These are phyloP conservation scores for Diachrysia chrysitis DNA, from an alignment of 2,888 invertebrate species.

Conservation along the genomic window DNA sequence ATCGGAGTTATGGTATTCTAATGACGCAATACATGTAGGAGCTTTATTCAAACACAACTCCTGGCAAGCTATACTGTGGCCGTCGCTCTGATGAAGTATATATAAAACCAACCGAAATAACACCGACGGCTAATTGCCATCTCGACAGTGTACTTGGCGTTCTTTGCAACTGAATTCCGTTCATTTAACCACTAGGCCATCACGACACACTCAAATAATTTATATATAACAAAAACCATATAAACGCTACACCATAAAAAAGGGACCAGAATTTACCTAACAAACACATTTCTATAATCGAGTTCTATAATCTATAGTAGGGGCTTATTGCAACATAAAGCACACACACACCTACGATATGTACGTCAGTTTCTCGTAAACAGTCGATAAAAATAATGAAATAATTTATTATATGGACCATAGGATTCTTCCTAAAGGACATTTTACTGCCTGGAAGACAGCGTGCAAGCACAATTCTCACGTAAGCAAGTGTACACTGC, in stretches of 20 bases:
- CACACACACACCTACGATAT: slow-evolving; percentile 19
- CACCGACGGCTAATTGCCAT: not conserved
- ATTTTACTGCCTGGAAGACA: slow-evolving; percentile 54
- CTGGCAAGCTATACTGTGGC: too few species aligned
- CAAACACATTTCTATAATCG: not conserved
- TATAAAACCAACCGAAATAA: not conserved
- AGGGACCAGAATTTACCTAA: not conserved
- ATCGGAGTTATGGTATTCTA: too few species aligned
- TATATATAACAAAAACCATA: not conserved
- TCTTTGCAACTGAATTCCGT: not conserved
- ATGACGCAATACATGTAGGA: too few species aligned
- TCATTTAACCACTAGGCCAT: too few species aligned
- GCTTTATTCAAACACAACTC: not conserved
- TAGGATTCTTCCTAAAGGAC: slow-evolving; percentile 47
- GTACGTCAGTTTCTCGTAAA: slow-evolving; percentile 44
- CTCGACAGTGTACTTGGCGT: not conserved
- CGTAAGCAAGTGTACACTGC: slow-evolving; percentile 49
- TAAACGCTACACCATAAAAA: not conserved
- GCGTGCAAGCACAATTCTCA: slow-evolving; percentile 50
- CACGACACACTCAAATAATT: too few species aligned
- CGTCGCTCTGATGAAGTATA: not conserved
- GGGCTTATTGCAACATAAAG: slow-evolving; percentile 11
- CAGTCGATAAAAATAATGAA: slow-evolving; percentile 59
- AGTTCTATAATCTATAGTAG: not conserved
- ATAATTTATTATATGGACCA: slow-evolving; percentile 56